Percentiles rank a stretch among this genome's conserved stretches.
These are phyloP conservation scores for Oikopleura dioica DNA, from an alignment of 23 tunicate genomes.

Conservation along the genomic window DNA sequence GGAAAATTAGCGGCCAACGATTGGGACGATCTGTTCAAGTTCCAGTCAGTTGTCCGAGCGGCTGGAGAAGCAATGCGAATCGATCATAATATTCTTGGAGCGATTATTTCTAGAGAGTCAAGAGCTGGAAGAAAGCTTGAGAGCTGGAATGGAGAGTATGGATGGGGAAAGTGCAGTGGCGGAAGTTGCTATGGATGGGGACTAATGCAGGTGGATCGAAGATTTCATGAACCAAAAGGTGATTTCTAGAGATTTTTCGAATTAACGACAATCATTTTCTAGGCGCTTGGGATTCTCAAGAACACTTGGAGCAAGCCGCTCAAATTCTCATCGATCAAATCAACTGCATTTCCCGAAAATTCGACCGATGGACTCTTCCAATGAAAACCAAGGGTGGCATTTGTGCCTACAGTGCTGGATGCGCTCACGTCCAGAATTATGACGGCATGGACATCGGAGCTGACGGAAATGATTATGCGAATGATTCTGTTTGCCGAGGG, in stretches of 20 bases:
- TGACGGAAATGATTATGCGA: slow-evolving; percentile 3
- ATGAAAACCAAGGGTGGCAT: background rate
- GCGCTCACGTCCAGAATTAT: background rate
- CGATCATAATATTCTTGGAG: slow-evolving; percentile 4
- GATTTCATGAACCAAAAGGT: slow-evolving; percentile 36
- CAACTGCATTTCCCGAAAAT: background rate
- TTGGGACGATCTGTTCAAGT: background rate
- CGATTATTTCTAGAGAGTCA: slow-evolving; percentile 59
- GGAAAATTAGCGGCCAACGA: background rate
- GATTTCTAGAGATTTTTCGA: no score
- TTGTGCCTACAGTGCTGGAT: background rate
- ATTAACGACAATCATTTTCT: no score
- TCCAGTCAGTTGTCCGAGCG: background rate
- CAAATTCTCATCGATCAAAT: background rate
- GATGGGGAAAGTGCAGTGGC: slow-evolving; percentile 27
- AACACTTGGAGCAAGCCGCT: background rate
- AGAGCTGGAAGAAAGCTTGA: slow-evolving; percentile 40
- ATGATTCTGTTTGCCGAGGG: slow-evolving; percentile 1
- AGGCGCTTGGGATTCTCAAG: slow-evolving; percentile 10
- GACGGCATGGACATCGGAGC: slow-evolving; percentile 11
- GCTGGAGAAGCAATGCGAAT: background rate
- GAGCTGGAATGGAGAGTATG: slow-evolving; percentile 8
- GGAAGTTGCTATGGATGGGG: slow-evolving; percentile 63
- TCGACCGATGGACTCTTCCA: background rate
- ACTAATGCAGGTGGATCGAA: slow-evolving; percentile 71